phyloP scores from a whole-genome alignment of 2,797 vertebrate species.

The Percopsis omiscomaycus region DNA sequence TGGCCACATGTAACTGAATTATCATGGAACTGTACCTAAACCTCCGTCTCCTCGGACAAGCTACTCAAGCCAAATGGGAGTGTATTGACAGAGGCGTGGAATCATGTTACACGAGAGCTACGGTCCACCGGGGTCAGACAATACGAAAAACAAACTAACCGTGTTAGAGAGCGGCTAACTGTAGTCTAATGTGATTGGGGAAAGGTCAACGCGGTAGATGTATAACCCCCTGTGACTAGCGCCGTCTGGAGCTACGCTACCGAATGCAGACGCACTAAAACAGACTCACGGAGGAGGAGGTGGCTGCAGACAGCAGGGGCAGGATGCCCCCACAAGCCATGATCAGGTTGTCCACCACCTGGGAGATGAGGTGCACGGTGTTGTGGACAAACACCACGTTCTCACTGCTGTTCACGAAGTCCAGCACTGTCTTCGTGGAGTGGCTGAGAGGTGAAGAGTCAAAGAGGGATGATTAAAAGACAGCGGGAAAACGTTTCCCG shows the following conservation, averaged over 20 bases:
- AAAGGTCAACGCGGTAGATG: slow-evolving; percentile 72
- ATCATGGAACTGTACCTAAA: slow-evolving; percentile 39
- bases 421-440: slow-evolving; percentile 96
- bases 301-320: slow-evolving; percentile 95
- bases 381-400: slow-evolving; percentile 98
- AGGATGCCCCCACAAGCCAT: slow-evolving; percentile 98
- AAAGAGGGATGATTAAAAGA: not conserved
- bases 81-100: slow-evolving; percentile 44
- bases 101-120: slow-evolving; percentile 34
- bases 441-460: slow-evolving; percentile 76
- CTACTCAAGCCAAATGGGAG: slow-evolving; percentile 7
- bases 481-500: not conserved
- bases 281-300: slow-evolving; percentile 82
- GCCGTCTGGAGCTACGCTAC: too few species aligned
- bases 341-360: slow-evolving; percentile 98
- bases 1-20: slow-evolving; percentile 36
- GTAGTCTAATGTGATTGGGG: slow-evolving; percentile 68
- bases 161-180: slow-evolving; percentile 64
- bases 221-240: slow-evolving; percentile 50
- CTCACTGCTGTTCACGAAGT: slow-evolving; percentile 98
- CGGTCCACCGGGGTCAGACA: slow-evolving; percentile 54
- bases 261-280: not conserved
- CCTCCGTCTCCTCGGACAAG: slow-evolving; percentile 19
- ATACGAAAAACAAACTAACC: slow-evolving; percentile 65
- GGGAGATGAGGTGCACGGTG: slow-evolving; percentile 95